phyloP scores from a whole-genome alignment of 2,113 vertebrate species.

The Steatornis caripensis region DNA sequence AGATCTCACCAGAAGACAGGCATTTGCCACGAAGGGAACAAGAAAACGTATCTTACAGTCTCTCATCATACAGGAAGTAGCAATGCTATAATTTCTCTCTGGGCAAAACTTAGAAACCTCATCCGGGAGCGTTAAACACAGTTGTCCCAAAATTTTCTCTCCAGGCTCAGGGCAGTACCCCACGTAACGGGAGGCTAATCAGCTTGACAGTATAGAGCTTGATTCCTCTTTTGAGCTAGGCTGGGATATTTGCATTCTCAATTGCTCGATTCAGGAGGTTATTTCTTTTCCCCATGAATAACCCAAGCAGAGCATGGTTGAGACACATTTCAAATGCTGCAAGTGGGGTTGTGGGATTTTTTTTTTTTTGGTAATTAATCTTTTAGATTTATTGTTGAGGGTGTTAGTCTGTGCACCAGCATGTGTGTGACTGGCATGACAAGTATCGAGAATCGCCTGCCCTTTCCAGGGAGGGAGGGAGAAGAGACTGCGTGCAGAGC shows the following conservation, averaged over 20 bases:
- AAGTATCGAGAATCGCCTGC: background rate
- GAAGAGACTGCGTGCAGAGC: background rate
- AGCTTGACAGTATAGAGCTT: background rate
- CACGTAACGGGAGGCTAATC: background rate
- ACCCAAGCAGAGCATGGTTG: background rate
- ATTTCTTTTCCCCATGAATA: slow-evolving; percentile 56
- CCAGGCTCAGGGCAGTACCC: background rate
- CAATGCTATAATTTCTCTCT: background rate
- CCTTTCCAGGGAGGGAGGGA: background rate
- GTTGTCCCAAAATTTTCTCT: background rate
- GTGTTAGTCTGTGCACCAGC: slow-evolving; percentile 44
- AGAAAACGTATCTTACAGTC: background rate
- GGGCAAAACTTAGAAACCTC: background rate
- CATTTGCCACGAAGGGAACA: background rate
- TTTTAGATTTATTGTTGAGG: slow-evolving; percentile 55
- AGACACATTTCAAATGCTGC: slow-evolving; percentile 24
- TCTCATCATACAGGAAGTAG: background rate
- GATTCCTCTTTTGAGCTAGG: slow-evolving; percentile 37
- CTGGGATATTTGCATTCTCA: slow-evolving; percentile 58
- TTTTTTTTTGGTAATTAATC: slow-evolving; percentile 44
- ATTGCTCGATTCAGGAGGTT: slow-evolving; percentile 41
- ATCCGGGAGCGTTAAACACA: background rate
- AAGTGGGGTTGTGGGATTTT: slow-evolving; percentile 9
- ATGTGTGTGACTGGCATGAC: slow-evolving; percentile 56
- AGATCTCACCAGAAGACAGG: slow-evolving; percentile 23